Evolutionary conservation across 1,140 invertebrate species (phyloP).

Genomic region (Drosophila melanica): DNA sequence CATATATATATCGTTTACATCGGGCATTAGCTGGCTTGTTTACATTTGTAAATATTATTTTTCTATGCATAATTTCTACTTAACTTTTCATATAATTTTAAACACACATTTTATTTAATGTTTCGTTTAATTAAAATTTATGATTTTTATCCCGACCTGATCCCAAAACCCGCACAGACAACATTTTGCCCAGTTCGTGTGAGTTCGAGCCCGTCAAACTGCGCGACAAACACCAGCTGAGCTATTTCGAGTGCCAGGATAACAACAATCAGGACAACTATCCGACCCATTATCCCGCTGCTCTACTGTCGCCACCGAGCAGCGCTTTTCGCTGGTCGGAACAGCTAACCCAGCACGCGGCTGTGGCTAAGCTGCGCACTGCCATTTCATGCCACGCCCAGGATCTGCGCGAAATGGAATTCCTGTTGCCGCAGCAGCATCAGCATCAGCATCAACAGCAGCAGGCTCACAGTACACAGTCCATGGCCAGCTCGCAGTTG

Average conservation of each 20-base stretch:
- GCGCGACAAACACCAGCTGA: conserved; percentile 43
- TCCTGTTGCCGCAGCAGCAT: conserved; percentile 71
- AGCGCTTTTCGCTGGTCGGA: conserved; percentile 71
- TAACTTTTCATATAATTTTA: conserved; percentile 49
- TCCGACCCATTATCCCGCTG: conserved; percentile 53
- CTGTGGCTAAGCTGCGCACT: conserved; percentile 76
- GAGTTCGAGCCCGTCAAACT: conserved; percentile 50
- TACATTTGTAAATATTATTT: conserved; percentile 66
- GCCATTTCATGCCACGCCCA: conserved; percentile 70
- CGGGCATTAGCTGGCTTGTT: conserved; percentile 49
- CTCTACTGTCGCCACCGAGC: conserved; percentile 48
- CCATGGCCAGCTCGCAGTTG: conserved; percentile 33
- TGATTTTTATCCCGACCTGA: conserved; percentile 17
- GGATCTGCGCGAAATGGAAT: conserved; percentile 84
- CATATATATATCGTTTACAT: conserved; percentile 26
- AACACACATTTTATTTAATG: background rate
- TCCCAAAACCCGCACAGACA: conserved; percentile 38
- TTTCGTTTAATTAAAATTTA: conserved; percentile 39
- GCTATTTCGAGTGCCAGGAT: conserved; percentile 11
- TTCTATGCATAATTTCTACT: conserved; percentile 46
- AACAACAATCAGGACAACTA: conserved; percentile 60
- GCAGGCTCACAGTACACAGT: background rate
- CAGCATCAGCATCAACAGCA: conserved; percentile 36
- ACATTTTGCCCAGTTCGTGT: conserved; percentile 51
- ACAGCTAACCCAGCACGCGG: conserved; percentile 68